Base-by-base conservation (phyloP, 1,140 invertebrate species). In the Stegodyphus mimosarum region DNA sequence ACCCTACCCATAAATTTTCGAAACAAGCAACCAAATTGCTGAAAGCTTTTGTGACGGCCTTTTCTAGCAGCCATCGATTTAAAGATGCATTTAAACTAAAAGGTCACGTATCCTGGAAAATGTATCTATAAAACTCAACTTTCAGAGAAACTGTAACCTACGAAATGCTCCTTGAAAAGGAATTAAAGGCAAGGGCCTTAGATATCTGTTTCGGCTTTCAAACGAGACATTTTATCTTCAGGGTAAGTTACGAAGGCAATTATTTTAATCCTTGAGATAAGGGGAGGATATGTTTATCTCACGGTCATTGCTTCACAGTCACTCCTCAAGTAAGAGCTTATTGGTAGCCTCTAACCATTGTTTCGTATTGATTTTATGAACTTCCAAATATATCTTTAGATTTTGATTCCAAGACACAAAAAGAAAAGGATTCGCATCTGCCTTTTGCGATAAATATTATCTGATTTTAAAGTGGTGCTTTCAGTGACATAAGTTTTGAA, bases 261-360 rank as follows among this genome's bases (percentile, higher is more conserved):
- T 78, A 78, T 78, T 78, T 78, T 78, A 78, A 78, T 78, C 76
- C 76, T 69, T 69, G 53, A 78, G 76, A 78, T 78, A 78, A 78
- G 64, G 50, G n/a, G 17, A 53, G 64, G 48, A 64, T 66, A 76
- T 76, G 60, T 76, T 76, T 76, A 76, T 76, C 63, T 67, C 76
- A 52, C 69, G 76, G 76, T 52, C 64, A 78, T 78, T 69, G 76
- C 51, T n/a, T n/a, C n/a, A 49, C 53, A 69, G 63, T 17, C 76
- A 52, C 55, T 53, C 50, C 63, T 78, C 64, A 11, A 11, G 48
- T 69, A 67, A 67, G 50, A 52, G 48, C 64, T 66, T 66, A 66
- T 66, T 66, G 64, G 64, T 66, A 10, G 7, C n/a, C 64, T 66
- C 7, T 7, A 17, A 66, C 64, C 7, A n/a, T 66, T 67, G 50